Percentiles rank a stretch among this genome's conserved stretches.
Conservation (phyloP, 2,888 invertebrate genomes). For the Glaucopsyche alexis region DNA sequence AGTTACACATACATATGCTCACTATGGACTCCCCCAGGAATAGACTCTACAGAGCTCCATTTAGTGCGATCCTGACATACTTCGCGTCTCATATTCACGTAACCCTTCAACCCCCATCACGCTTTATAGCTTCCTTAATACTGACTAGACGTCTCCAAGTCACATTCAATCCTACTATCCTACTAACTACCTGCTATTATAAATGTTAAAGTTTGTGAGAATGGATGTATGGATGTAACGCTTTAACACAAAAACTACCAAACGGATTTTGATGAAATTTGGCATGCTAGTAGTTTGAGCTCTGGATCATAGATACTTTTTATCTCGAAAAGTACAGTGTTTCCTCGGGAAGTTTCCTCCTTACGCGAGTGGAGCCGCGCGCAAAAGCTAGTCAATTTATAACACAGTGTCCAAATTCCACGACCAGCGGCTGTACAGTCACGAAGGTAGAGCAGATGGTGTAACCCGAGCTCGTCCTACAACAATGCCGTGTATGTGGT, state of each 20-base stretch:
- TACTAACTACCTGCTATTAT: too few relatives aligned
- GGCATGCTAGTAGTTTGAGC: too few relatives aligned
- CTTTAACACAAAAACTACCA: too few relatives aligned
- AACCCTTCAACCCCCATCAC: not conserved
- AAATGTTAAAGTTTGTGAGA: too few relatives aligned
- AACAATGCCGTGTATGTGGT: constrained; percentile 37
- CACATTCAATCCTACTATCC: not conserved
- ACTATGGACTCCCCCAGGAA: not conserved
- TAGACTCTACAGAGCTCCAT: not conserved
- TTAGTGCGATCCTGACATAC: not conserved
- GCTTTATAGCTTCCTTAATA: constrained; percentile 27
- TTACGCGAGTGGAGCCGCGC: too few relatives aligned
- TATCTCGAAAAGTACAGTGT: too few relatives aligned
- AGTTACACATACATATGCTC: not conserved
- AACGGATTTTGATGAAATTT: too few relatives aligned
- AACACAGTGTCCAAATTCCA: not conserved
- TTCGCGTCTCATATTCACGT: not conserved
- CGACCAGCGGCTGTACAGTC: constrained; percentile 35
- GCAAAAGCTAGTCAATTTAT: too few relatives aligned
- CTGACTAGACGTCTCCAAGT: constrained; percentile 31
- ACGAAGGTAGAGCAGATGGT: constrained; percentile 41
- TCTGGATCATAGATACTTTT: too few relatives aligned
- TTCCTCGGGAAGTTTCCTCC: too few relatives aligned
- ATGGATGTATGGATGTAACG: too few relatives aligned
- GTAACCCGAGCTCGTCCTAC: constrained; percentile 42